Evolutionary conservation across 2,888 invertebrate species (phyloP).

Genomic region (Melitaea athalia): DNA sequence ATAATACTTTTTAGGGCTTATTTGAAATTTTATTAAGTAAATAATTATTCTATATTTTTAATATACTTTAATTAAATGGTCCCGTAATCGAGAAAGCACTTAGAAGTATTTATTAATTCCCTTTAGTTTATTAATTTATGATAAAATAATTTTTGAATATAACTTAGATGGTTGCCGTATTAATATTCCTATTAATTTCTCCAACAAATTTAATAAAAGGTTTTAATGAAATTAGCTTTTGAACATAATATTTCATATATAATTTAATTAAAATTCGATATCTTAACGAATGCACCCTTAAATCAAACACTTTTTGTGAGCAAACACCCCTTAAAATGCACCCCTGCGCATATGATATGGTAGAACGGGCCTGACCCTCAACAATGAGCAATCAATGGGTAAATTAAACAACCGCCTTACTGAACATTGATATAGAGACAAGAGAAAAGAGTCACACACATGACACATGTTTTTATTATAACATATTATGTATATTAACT

Average conservation of each 20-base stretch:
- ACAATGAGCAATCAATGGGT: slow-evolving; percentile 79
- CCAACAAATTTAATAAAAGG: background rate
- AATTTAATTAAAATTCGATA: slow-evolving; percentile 57
- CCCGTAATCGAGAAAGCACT: too few relatives aligned
- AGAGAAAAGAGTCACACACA: background rate
- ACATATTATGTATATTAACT: background rate
- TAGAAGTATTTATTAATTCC: background rate
- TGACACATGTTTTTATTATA: too few relatives aligned
- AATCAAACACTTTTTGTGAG: slow-evolving; percentile 57
- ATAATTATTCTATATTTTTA: too few relatives aligned
- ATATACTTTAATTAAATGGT: too few relatives aligned
- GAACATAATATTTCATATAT: slow-evolving; percentile 37
- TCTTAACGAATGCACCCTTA: slow-evolving; percentile 64
- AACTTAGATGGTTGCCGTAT: background rate
- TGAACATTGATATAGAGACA: slow-evolving; percentile 33
- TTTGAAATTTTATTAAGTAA: too few relatives aligned
- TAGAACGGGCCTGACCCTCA: slow-evolving; percentile 61
- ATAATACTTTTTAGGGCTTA: too few relatives aligned
- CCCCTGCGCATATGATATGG: slow-evolving; percentile 54
- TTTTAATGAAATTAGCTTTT: slow-evolving; percentile 13
- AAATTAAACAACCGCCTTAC: slow-evolving; percentile 75
- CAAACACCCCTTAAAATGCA: slow-evolving; percentile 63
- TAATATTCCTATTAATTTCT: background rate
- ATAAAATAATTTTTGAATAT: background rate
- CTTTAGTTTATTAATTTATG: background rate